Evolutionary conservation across 2,113 vertebrate species (phyloP).

Genomic region (Prolemur simus): DNA sequence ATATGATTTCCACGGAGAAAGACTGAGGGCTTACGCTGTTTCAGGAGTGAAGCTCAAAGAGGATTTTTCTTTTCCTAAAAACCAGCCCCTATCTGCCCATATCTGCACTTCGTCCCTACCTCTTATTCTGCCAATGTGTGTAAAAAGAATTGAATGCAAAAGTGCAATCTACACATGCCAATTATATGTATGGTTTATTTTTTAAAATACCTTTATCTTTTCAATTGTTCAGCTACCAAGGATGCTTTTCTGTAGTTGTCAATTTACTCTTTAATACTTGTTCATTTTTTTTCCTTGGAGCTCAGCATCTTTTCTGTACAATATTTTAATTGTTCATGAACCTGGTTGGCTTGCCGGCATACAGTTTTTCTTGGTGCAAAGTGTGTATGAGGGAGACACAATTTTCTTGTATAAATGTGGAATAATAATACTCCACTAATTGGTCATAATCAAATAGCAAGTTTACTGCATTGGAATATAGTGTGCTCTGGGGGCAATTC

Average conservation of each 20-base stretch:
- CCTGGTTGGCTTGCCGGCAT: background rate
- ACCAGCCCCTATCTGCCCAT: background rate
- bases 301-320: conserved; percentile 22
- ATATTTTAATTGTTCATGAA: conserved; percentile 27
- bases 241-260: background rate
- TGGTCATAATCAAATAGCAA: background rate
- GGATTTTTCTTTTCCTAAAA: conserved; percentile 23
- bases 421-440: background rate
- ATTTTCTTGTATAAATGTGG: background rate
- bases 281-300: background rate
- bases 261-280: background rate
- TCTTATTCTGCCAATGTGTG: background rate
- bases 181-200: background rate
- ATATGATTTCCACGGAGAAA: conserved; percentile 57
- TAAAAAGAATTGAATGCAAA: background rate
- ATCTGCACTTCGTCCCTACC: background rate
- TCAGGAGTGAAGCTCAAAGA: background rate
- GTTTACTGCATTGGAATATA: background rate
- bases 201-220: background rate
- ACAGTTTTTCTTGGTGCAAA: background rate
- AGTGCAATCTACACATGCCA: background rate
- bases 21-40: background rate
- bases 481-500: background rate
- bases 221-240: background rate
- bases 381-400: conserved; percentile 18